These are phyloP conservation scores for Channallabes apus DNA, from an alignment of 2,797 vertebrate genomes.

Conservation along the genomic window DNA sequence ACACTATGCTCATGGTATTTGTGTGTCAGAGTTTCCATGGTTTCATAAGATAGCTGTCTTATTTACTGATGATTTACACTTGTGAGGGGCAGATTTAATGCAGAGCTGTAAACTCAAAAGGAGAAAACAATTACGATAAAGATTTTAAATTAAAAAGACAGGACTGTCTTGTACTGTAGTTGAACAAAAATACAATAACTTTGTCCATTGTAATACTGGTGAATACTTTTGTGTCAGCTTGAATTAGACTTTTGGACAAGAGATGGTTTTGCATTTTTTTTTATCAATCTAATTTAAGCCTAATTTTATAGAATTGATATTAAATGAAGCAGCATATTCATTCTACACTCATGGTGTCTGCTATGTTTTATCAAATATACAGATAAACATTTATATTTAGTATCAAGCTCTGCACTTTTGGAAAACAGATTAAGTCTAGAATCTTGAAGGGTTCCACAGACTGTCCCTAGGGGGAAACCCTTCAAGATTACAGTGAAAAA, in stretches of 20 bases:
- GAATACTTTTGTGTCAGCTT: neutral
- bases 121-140: neutral
- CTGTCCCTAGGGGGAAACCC: neutral
- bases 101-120: neutral
- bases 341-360: neutral
- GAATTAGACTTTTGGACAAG: neutral
- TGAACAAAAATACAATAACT: neutral
- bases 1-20: neutral
- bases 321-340: neutral
- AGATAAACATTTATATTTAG: neutral
- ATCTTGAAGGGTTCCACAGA: neutral
- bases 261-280: neutral
- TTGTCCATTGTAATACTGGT: neutral
- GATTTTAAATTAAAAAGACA: no score
- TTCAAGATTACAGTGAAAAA: neutral
- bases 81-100: neutral
- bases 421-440: neutral
- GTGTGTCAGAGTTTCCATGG: slow-evolving; percentile 20
- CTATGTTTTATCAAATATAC: neutral
- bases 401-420: neutral
- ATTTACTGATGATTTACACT: neutral
- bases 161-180: neutral
- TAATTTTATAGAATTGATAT: neutral
- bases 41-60: slow-evolving; percentile 13
- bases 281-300: neutral